Base-by-base conservation (phyloP, 2,113 vertebrate genomes). In the Addax nasomaculatus region DNA sequence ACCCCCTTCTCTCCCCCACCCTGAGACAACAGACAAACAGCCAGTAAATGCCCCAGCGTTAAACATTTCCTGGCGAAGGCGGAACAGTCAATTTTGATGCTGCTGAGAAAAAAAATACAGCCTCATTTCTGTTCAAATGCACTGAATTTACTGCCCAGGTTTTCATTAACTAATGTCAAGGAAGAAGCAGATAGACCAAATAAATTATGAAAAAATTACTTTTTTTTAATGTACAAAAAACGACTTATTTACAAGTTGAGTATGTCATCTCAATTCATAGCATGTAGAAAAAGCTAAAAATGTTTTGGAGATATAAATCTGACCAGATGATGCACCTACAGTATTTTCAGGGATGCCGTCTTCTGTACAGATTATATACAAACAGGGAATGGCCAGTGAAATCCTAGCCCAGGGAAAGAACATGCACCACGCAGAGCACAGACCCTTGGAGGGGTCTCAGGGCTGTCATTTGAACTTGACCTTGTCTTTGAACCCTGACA, bases 191-290 rank as follows among this genome's bases (percentile, higher is more conserved):
- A 95, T 3, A 96, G 93, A 98, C 97, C 98, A 97, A 95, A 98
- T 92, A 90, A 98, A 97, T 98, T 99, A 99, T 96, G 99, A 99
- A 99, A 99, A 99, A 99, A 98, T 99, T 99, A 99, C 97, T 99
- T 99, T 99, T 99, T 70, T 99, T 99, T 99, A 99, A 99, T 99
- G 99, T 99, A 99, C 99, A 99, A 99, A 98, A 99, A 99, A 23
- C 11, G 97, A 98, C 98, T 98, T 99, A 99, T 99, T 99, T 99
- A 99, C 99, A 99, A 96, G 98, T 98, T 98, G 98, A 99, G 98
- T 98, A 97, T 98, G 98, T 99, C 98, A 98, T 98, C 97, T 98
- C 98, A 85, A 97, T 98, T 98, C 97, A 98, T 98, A 99, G 93
- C 98, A 98, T 97, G 98, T 99, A 99, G 98, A 99, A 99, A 99